These are phyloP conservation scores for Prosapia bicincta DNA, from an alignment of 2,888 invertebrate species.

Conservation along the genomic window DNA sequence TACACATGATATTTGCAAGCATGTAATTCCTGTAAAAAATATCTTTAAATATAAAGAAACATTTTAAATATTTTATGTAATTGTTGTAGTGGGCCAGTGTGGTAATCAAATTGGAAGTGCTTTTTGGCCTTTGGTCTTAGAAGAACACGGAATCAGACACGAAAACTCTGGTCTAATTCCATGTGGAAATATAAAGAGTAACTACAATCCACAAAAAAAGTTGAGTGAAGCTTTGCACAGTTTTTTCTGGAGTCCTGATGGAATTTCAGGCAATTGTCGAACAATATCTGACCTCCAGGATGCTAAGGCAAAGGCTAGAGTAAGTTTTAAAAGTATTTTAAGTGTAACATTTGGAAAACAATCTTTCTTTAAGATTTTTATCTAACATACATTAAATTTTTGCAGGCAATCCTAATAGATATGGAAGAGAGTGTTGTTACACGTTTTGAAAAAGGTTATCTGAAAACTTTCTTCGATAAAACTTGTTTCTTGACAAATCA, in stretches of 20 bases:
- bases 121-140: conserved; percentile 52
- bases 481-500: conserved; percentile 51
- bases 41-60: too few species aligned
- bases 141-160: conserved; percentile 49
- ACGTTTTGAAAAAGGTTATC: conserved; percentile 48
- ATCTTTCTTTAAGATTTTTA: too few species aligned
- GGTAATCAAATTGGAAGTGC: conserved; percentile 56
- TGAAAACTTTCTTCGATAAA: conserved; percentile 50
- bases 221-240: conserved; percentile 49
- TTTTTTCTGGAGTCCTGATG: conserved; percentile 49
- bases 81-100: conserved; percentile 54
- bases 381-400: conserved; percentile 10
- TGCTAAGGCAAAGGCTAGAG: conserved; percentile 52
- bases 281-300: conserved; percentile 46
- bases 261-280: conserved; percentile 39
- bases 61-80: too few species aligned
- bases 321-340: too few species aligned
- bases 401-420: conserved; percentile 52
- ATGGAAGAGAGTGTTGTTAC: conserved; percentile 56
- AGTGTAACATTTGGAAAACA: too few species aligned
- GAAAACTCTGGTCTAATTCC: not conserved
- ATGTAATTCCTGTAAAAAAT: too few species aligned
- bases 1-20: too few species aligned
- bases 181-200: not conserved
- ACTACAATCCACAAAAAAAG: conserved; percentile 13